Evolutionary conservation across 2,797 vertebrate species (phyloP).

Genomic region (Semaprochilodus insignis): DNA sequence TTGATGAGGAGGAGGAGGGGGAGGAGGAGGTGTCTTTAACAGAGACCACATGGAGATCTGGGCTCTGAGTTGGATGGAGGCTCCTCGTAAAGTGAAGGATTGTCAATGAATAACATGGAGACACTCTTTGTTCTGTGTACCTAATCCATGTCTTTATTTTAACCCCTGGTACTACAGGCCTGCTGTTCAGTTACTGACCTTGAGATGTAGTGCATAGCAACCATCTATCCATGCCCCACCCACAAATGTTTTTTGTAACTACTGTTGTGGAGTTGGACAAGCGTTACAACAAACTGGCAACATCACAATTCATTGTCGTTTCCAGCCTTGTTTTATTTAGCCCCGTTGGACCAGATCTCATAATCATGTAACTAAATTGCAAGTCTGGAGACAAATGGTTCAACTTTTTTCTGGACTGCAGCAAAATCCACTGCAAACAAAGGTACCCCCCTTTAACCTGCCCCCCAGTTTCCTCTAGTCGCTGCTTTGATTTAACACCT

Average conservation of each 20-base stretch:
- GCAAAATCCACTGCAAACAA: no score
- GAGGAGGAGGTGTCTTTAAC: constrained; percentile 27
- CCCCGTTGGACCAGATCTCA: no score
- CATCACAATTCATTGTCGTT: background rate
- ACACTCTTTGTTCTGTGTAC: no score
- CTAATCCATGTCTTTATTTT: background rate
- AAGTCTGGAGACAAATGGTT: no score
- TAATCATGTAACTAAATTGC: no score
- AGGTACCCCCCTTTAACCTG: no score
- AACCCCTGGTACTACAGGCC: background rate
- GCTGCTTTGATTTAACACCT: no score
- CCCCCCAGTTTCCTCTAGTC: no score
- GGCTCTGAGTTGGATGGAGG: constrained; percentile 46
- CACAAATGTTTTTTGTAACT: background rate
- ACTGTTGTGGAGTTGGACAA: background rate
- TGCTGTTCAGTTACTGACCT: background rate
- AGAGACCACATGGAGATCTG: constrained; percentile 75
- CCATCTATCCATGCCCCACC: background rate
- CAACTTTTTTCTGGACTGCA: no score
- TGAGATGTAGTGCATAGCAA: no score
- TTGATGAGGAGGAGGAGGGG: constrained; percentile 48
- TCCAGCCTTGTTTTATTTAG: no score
- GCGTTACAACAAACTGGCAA: background rate
- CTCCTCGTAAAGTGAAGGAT: constrained; percentile 11
- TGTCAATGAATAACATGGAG: background rate